Conservation (phyloP, 1,140 invertebrate species). For the Drosophila quadrilineata region DNA sequence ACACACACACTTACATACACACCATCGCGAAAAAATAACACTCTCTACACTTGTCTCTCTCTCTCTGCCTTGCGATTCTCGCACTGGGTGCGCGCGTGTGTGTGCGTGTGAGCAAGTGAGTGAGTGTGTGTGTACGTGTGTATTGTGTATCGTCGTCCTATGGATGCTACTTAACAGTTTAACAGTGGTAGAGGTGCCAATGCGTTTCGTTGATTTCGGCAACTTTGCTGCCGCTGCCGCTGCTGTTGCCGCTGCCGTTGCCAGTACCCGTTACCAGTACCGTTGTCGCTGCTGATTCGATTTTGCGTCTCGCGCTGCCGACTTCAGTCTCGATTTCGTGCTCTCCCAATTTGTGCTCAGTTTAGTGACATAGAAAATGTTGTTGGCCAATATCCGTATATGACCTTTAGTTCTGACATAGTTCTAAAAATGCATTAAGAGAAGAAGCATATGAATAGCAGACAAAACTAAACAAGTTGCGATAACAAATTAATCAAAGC, state of each 20-base stretch:
- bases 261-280: too few species aligned
- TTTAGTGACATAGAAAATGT: constrained; percentile 43
- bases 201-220: constrained; percentile 31
- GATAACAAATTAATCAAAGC: too few species aligned
- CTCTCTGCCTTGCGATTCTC: too few species aligned
- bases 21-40: constrained; percentile 15
- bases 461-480: too few species aligned
- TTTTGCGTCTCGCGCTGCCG: constrained; percentile 20
- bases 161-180: constrained; percentile 11
- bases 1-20: too few species aligned
- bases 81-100: too few species aligned
- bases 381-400: constrained; percentile 22
- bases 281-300: constrained; percentile 27
- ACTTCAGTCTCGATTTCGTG: constrained; percentile 15
- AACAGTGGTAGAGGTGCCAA: constrained; percentile 19
- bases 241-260: too few species aligned
- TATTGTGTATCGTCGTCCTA: too few species aligned
- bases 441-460: too few species aligned
- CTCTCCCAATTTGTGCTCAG: constrained; percentile 25
- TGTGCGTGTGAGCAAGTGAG: background rate
- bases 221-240: constrained; percentile 5
- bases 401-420: too few species aligned
- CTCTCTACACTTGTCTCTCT: too few species aligned
- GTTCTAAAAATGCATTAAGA: too few species aligned
- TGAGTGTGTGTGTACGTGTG: background rate